A percentile compares a stretch with the other conserved stretches of the same genome.
phyloP scores from a whole-genome alignment of 2,888 invertebrate genomes.

The Polydrusus pterygomalis region DNA sequence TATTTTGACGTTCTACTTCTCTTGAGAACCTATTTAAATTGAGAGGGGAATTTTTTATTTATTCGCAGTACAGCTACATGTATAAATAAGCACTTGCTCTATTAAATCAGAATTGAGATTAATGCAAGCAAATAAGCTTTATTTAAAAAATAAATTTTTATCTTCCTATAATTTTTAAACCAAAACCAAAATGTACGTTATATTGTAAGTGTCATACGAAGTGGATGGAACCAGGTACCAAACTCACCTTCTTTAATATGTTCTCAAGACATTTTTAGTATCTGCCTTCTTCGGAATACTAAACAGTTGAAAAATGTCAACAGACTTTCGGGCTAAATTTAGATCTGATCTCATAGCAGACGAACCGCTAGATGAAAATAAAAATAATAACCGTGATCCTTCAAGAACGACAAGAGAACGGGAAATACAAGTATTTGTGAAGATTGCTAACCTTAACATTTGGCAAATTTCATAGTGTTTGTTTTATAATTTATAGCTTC shows the following conservation, averaged over 20 bases:
- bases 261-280: background rate
- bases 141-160: no score
- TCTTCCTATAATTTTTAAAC: no score
- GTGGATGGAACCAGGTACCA: background rate
- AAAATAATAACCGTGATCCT: slow-evolving; percentile 8
- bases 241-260: slow-evolving; percentile 6
- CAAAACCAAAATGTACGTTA: background rate
- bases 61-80: no score
- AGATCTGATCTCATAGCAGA: slow-evolving; percentile 30
- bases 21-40: no score
- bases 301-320: slow-evolving; percentile 25
- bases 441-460: slow-evolving; percentile 39
- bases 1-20: no score
- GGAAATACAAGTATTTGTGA: slow-evolving; percentile 23
- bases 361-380: slow-evolving; percentile 9
- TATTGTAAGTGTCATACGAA: background rate
- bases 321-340: slow-evolving; percentile 23
- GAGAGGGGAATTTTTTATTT: no score
- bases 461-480: slow-evolving; percentile 11
- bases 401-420: slow-evolving; percentile 3
- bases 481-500: slow-evolving; percentile 1
- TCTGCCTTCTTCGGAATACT: slow-evolving; percentile 8
- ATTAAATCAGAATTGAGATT: no score
- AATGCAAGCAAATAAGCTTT: no score
- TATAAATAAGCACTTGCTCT: no score